These are phyloP conservation scores for Episyrphus balteatus DNA, from an alignment of 1,140 invertebrate genomes.

Conservation along the genomic window DNA sequence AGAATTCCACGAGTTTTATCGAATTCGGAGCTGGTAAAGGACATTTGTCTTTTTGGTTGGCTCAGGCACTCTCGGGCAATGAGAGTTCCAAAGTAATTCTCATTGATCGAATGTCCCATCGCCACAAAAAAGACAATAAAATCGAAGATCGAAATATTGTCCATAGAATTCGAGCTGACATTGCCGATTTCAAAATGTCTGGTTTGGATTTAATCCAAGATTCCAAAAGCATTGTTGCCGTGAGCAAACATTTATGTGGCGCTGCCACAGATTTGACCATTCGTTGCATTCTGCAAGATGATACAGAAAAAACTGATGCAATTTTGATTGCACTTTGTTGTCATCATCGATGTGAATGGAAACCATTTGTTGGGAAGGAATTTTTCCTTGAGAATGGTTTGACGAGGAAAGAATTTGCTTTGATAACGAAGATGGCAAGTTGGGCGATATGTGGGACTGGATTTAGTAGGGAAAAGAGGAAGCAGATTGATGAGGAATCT, in stretches of 20 bases:
- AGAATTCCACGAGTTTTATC: constrained; percentile 54
- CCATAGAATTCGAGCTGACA: constrained; percentile 56
- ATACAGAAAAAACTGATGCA: constrained; percentile 40
- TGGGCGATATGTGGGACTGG: constrained; percentile 73
- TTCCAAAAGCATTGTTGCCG: constrained; percentile 47
- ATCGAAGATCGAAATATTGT: constrained; percentile 42
- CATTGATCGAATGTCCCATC: constrained; percentile 62
- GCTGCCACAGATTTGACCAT: constrained; percentile 66
- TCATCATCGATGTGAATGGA: constrained; percentile 70
- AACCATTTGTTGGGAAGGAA: constrained; percentile 53
- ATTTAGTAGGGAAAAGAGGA: constrained; percentile 37
- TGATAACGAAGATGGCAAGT: constrained; percentile 66
- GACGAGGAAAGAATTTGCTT: constrained; percentile 52
- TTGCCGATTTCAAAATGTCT: constrained; percentile 57
- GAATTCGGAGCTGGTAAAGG: constrained; percentile 86
- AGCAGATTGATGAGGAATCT: constrained; percentile 29
- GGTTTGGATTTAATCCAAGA: constrained; percentile 42
- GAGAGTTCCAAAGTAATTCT: constrained; percentile 49
- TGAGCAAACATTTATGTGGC: constrained; percentile 81
- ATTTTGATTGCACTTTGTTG: constrained; percentile 74
- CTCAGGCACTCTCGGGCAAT: constrained; percentile 43
- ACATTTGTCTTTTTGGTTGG: constrained; percentile 60
- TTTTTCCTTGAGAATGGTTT: constrained; percentile 47
- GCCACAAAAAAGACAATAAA: constrained; percentile 72
- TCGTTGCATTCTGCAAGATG: constrained; percentile 41